Evolutionary conservation across 2,888 invertebrate genomes (phyloP).

Genomic region (Zaprionus lineosus): DNA sequence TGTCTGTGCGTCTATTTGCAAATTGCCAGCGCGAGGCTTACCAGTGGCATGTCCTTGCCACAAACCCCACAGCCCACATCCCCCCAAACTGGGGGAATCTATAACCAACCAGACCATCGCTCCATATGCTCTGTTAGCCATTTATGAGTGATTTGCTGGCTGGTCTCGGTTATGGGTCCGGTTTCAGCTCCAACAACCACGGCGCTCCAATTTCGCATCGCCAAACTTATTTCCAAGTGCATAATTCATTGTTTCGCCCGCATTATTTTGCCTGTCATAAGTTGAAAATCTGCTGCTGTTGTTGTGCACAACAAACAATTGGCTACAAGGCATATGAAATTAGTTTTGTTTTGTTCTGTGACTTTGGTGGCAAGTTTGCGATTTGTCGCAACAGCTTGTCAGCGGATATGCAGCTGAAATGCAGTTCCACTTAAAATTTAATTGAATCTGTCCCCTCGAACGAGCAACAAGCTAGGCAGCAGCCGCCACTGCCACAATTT

Average conservation of each 20-base stretch:
- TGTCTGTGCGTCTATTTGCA: slow-evolving; percentile 70
- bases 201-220: slow-evolving; percentile 64
- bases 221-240: slow-evolving; percentile 75
- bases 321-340: slow-evolving; percentile 74
- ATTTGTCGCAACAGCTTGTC: slow-evolving; percentile 56
- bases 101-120: no score
- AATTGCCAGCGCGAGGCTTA: slow-evolving; percentile 65
- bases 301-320: slow-evolving; percentile 38
- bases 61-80: no score
- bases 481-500: slow-evolving; percentile 16
- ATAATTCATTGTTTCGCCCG: slow-evolving; percentile 79
- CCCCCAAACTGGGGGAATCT: no score
- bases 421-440: slow-evolving; percentile 51
- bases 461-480: neutral
- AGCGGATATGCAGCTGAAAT: slow-evolving; percentile 42
- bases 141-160: slow-evolving; percentile 73
- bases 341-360: slow-evolving; percentile 54
- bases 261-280: slow-evolving; percentile 76
- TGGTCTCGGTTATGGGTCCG: slow-evolving; percentile 45
- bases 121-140: slow-evolving; percentile 59
- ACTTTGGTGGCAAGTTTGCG: slow-evolving; percentile 46
- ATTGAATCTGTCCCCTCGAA: slow-evolving; percentile 59
- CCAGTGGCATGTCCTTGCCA: neutral
- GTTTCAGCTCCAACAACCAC: slow-evolving; percentile 27
- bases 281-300: slow-evolving; percentile 48